A percentile compares a stretch with the other conserved stretches of the same genome.
These are phyloP conservation scores for Chloroclysta siterata DNA, from an alignment of 2,888 invertebrate species.

Conservation along the genomic window DNA sequence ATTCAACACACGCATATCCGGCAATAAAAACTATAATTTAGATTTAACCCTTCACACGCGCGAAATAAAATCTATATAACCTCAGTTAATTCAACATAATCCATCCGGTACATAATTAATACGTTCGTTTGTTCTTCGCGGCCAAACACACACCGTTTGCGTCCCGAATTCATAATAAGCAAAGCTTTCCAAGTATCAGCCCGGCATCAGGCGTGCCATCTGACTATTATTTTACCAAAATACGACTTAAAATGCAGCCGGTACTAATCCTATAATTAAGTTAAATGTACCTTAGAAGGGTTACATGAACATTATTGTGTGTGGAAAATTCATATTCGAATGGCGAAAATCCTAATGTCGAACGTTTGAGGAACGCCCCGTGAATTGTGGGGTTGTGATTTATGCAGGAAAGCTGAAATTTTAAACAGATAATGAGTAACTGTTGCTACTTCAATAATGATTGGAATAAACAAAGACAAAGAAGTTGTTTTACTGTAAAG, in stretches of 20 bases:
- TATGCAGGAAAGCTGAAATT: slow-evolving; percentile 50
- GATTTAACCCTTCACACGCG: slow-evolving; percentile 46
- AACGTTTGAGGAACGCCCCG: slow-evolving; percentile 61
- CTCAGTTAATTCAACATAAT: slow-evolving; percentile 72
- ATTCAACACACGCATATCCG: background rate
- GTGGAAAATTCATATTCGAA: slow-evolving; percentile 79
- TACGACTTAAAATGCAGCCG: slow-evolving; percentile 81
- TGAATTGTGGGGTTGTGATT: slow-evolving; percentile 70
- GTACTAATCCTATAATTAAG: slow-evolving; percentile 81
- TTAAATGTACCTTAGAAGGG: slow-evolving; percentile 72
- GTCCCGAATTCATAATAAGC: slow-evolving; percentile 81
- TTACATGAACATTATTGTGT: slow-evolving; percentile 70
- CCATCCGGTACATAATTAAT: slow-evolving; percentile 79
- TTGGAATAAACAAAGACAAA: slow-evolving; percentile 15
- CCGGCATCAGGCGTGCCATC: slow-evolving; percentile 82
- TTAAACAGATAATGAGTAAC: slow-evolving; percentile 32
- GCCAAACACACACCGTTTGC: slow-evolving; percentile 69
- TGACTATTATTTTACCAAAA: slow-evolving; percentile 84
- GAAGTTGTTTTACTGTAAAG: background rate
- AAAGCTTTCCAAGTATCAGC: slow-evolving; percentile 79
- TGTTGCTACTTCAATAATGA: slow-evolving; percentile 29
- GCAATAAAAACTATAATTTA: slow-evolving; percentile 9
- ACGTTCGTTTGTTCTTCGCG: slow-evolving; percentile 79
- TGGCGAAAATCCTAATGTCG: slow-evolving; percentile 71
- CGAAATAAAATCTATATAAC: slow-evolving; percentile 55